Base-by-base conservation (phyloP, 2,888 invertebrate species). In the Theristus sp. region DNA sequence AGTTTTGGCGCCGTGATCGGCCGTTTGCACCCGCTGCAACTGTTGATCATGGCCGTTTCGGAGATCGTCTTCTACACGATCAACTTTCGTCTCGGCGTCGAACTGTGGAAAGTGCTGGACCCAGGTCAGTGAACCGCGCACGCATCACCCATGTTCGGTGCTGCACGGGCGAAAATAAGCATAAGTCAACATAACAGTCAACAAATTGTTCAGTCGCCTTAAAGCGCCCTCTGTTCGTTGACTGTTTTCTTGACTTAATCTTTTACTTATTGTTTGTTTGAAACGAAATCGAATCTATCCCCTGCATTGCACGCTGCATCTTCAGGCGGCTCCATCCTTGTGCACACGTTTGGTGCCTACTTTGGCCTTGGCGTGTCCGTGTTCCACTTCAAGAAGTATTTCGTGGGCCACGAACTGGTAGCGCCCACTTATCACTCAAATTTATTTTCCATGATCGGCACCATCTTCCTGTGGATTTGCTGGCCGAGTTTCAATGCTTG, bases 321-420 rank as follows among this genome's bases (percentile, higher is more conserved):
- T n/a, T n/a, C n/a, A n/a, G 96, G 96, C 26, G 91, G 89, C 58
- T 91, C 93, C 2, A 89, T 96, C 74, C 87, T 84, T 60, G 87
- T 96, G 54, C 96, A 96, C 73, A 83, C 86, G 0, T 96, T 91
- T 72, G 94, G 94, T 1, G 94, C 94, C n/a, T 94, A 93, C 75
- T 96, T 93, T 73, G 94, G 94, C 10, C 78, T 96, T 60, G 87
- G 87, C 0, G 85, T 84, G 1, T 87, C 91, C 66, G 79, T 83
- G 65, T 83, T 85, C 56, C 73, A 77, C 28, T 70, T 73, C 64
- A 67, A 68, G 46, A 67, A 80, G 66, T 75, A 80, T 2, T n/a
- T 28, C 30, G 52, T 27, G 31, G 55, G 31, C 28, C 61, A 57
- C 27, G 3, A 26, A 27, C 61, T 60, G 60, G 85, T 86, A 71